Base-by-base conservation (phyloP, 2,888 invertebrate species). In the Stratiomys singularior region DNA sequence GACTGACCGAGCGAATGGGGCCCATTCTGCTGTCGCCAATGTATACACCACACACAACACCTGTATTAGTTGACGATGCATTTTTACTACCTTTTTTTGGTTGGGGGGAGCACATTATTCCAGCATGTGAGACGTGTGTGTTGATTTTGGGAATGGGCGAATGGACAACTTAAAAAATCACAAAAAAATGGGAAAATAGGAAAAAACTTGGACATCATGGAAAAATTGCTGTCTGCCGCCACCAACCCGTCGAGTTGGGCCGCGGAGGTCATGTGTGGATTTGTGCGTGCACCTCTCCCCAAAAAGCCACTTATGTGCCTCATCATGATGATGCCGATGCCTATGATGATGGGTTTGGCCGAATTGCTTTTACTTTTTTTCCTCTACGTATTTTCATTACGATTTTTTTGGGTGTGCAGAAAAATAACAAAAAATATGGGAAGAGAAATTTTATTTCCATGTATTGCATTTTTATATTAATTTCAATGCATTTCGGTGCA, bases 331-430 rank as follows among this genome's bases (percentile, higher is more conserved):
- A 58, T 74, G 72, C 76, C 77, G 69, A 69, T 52, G 69, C 76
- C 79, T 46, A 69, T 71, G 78, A 76, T 60, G 80, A 81, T 81
- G 81, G 81, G 81, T 81, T 81, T 81, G 81, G 81, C 81, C 81
- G 81, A 81, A 79, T 81, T 81, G 80, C 79, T 67, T 67, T 67
- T 77, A 30, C 27, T 67, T 66, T 77, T 52, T 52, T 66, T 77
- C 25, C 66, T 67, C 37, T 47, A 9, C 37, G 37, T 64, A 76
- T 77, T 66, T 77, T 67, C 30, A 52, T 76, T 64, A 64, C 64
- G 30, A 28, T 46, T 76, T 52, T 76, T 44, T 37, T 13, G 63
- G 9, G 13, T 18, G 44, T 28, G 52, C 52, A 72, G 58, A 72
- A 60, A 69, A 47, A 74, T 37, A 18, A 25, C n/a, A 37, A 74